A percentile compares a stretch with the other conserved stretches of the same genome.
These are phyloP conservation scores for Planococcus citri DNA, from an alignment of 1,140 invertebrate species.

Conservation along the genomic window DNA sequence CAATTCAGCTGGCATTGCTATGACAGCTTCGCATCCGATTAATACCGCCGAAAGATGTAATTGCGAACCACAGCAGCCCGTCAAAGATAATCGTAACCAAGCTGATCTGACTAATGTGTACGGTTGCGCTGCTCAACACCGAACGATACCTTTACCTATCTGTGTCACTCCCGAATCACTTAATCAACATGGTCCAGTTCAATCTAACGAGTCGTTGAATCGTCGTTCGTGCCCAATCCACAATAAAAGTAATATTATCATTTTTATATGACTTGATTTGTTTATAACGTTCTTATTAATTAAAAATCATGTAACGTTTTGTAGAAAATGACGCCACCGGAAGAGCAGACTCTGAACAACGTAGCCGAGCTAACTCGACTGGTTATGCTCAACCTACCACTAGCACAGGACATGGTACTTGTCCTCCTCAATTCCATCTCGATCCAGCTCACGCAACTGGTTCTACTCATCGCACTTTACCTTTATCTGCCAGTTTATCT, in stretches of 20 bases:
- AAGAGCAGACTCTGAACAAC: neutral
- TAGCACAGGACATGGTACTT: neutral
- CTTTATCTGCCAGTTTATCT: slow-evolving; percentile 10
- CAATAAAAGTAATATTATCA: neutral
- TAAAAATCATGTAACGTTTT: neutral
- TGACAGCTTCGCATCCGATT: neutral
- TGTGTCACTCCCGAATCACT: neutral
- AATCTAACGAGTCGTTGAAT: neutral
- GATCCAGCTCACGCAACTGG: neutral
- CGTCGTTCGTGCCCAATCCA: neutral
- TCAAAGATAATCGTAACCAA: neutral
- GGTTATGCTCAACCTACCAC: neutral
- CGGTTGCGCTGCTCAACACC: neutral
- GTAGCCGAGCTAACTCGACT: neutral
- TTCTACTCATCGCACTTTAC: neutral
- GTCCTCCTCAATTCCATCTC: neutral
- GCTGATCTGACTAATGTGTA: neutral
- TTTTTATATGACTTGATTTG: no score
- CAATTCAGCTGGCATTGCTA: neutral
- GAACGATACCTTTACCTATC: neutral
- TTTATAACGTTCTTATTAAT: no score
- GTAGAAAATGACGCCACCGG: neutral
- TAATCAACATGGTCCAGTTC: neutral
- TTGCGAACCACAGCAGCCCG: neutral
- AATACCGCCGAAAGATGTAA: neutral